Percentiles rank a stretch among this genome's conserved stretches.
Conservation (phyloP, 1,140 invertebrate species). For the Neuroterus valhalla region DNA sequence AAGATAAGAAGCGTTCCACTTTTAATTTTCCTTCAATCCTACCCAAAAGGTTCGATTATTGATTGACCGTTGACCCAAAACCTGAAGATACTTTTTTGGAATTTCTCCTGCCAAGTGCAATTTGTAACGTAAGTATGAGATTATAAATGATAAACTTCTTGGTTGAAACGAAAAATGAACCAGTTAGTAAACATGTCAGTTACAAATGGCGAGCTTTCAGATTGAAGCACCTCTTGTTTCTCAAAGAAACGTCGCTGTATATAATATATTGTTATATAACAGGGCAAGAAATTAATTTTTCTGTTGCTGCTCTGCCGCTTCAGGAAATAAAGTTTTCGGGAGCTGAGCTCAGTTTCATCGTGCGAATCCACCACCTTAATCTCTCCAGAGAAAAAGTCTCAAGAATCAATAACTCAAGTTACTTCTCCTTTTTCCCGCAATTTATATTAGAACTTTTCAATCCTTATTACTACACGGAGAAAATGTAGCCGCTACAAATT, state of each 20-base stretch:
- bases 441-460: no score
- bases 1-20: no score
- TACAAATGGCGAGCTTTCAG: background rate
- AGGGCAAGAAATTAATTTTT: constrained; percentile 17
- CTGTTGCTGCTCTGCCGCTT: constrained; percentile 12
- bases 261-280: background rate
- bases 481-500: no score
- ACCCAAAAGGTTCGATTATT: no score
- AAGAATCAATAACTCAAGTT: background rate
- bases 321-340: background rate
- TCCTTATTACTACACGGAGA: no score
- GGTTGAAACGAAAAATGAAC: background rate
- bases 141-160: background rate
- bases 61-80: no score
- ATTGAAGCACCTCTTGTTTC: background rate
- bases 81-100: no score
- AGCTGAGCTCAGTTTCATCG: background rate
- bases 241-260: background rate
- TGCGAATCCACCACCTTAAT: background rate
- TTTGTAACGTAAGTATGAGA: background rate
- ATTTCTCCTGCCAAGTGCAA: no score
- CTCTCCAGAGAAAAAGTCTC: background rate
- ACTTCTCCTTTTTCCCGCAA: no score
- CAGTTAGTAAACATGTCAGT: background rate
- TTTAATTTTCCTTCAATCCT: no score